Evolutionary conservation across 2,113 vertebrate genomes (phyloP), one percentile per base, ranked within the genome.

Genomic region (Poecilia latipinna): DNA sequence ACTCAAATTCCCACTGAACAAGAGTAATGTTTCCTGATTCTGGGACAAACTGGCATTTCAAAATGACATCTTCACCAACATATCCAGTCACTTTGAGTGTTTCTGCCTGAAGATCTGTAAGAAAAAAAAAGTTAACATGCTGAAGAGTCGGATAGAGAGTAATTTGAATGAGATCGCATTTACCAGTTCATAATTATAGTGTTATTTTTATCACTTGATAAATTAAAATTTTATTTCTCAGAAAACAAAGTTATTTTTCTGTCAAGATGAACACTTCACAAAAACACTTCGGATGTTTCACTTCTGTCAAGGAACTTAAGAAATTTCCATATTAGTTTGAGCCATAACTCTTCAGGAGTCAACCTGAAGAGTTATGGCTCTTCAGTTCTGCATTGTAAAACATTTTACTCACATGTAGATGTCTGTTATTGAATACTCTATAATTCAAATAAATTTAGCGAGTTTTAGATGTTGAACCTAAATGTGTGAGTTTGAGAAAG

Each of bases 1-100:
- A 44, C 5, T 5, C 13, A 8, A 86, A 69, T 1, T 75, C 19
- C 95, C 96, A 96, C 28, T 93, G 89, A 65, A 4, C 15, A 42
- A 22, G 83, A 62, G 0, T 24, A 1, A 89, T 0, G 0, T 1
- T 0, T 0, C 4, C 0, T 60, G 0, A 0, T 65, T 66, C 61
- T 1, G 26, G 3, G 65, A 48, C 67, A 17, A 94, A 82, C 0
- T 2, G 32, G 75, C 95, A 96, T 0, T 84, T 91, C 26, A 96
- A 78, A 22, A 74, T 80, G 70, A 93, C 93, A 0, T 89, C 82
- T 7, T 68, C n/a, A 0, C 92, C 92, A 39, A 39, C 17, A 35
- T 35, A 80, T 71, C 90, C 95, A 0, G 31, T 90, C 24, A 95
- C 82, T 78, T 91, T 72, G 61, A 87, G 8, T 17, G 61, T 0